Base-by-base conservation (phyloP, 1,140 invertebrate species). In the Muscidifurax raptorellus region DNA sequence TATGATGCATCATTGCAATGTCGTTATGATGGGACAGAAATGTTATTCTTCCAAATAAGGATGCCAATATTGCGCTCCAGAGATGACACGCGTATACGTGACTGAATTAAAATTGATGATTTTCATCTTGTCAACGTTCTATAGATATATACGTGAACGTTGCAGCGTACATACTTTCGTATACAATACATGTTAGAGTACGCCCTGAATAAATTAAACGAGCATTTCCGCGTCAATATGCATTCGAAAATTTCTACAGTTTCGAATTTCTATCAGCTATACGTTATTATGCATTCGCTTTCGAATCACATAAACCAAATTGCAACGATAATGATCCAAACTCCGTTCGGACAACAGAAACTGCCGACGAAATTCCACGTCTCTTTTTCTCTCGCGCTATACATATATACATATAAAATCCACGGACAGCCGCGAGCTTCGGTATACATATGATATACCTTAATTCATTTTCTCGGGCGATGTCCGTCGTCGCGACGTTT, bases 91-190 rank as follows among this genome's bases (percentile, higher is more conserved):
- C 25, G 66, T n/a, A 22, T 25, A 79, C 77, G 77, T 79, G 77
- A 79, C 77, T 79, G 30, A 67, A 79, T 79, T 80, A 80, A 80
- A 80, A 80, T 67, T 32, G 28, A 67, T 44, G 59, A n/a, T 30
- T 69, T 69, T 44, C 30, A 40, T 80, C 59, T 32, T 18, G 47
- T 78, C 47, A 59, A 47, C 27, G 59, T 32, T 15, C 13, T 78
- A 64, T 64, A n/a, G n/a, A n/a, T n/a, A n/a, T n/a, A n/a, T n/a
- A 1, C 2, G 28, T 6, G 18, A 28, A 28, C 18, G 18, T 44
- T 75, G 25, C 76, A 64, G 10, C 27, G n/a, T 2, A 4, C 52
- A 13, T 28, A 27, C 44, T 47, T 47, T 47, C 15, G 44, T 5
- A 47, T 47, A 47, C 15, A 47, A 47, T 47, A 18, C 44, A 47